These are phyloP conservation scores for Bambusicola thoracicus DNA, from an alignment of 2,113 vertebrate genomes.

Conservation along the genomic window DNA sequence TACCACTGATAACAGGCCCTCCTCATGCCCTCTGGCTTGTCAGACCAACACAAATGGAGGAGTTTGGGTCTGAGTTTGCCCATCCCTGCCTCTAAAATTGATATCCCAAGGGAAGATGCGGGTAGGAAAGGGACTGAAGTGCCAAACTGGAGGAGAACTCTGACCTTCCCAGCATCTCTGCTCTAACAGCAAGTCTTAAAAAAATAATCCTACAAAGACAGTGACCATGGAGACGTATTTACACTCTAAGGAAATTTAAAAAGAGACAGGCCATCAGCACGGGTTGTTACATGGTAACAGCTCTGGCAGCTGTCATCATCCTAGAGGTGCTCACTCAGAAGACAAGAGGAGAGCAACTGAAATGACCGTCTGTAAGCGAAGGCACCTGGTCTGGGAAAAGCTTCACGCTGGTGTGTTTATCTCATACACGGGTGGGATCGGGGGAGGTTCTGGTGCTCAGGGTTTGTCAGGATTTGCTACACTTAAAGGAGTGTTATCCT, in stretches of 20 bases:
- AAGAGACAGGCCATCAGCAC: background rate
- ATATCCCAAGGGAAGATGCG: background rate
- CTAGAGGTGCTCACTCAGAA: background rate
- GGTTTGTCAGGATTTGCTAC: constrained; percentile 16
- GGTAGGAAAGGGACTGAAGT: background rate
- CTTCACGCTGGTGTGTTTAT: constrained; percentile 39
- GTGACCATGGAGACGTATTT: constrained; percentile 47
- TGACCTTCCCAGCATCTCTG: background rate
- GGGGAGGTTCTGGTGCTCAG: constrained; percentile 4
- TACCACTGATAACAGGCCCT: background rate
- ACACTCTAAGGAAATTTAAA: constrained; percentile 36
- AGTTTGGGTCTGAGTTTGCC: background rate
- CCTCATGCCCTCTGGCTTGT: background rate
- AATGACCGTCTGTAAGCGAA: constrained; percentile 1
- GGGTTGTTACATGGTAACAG: background rate
- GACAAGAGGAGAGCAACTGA: constrained; percentile 16
- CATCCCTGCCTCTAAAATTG: background rate
- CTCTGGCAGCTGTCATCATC: constrained; percentile 17
- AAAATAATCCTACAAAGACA: constrained; percentile 28
- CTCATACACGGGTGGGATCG: background rate
- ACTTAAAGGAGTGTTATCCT: background rate
- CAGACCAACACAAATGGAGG: background rate
- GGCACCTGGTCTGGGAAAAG: constrained; percentile 62
- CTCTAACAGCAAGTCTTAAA: background rate
- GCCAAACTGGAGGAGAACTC: background rate